Conservation (phyloP, 2,797 vertebrate genomes). For the Anas capensis region DNA sequence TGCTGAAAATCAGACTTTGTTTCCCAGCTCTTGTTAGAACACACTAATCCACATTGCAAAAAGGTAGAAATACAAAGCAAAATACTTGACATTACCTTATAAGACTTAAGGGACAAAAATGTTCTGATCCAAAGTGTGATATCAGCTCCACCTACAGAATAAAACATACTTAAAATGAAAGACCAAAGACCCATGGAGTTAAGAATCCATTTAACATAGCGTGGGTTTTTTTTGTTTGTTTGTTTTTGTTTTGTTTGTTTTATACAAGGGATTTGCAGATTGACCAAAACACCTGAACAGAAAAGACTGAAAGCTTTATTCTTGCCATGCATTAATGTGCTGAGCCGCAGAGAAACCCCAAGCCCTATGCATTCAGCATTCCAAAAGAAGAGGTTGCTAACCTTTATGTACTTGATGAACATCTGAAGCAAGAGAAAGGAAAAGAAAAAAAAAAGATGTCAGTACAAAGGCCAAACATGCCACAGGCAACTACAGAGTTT, state of each 20-base stretch:
- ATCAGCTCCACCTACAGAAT: slow-evolving; percentile 91
- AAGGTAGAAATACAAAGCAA: not conserved
- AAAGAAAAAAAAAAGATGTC: slow-evolving; percentile 84
- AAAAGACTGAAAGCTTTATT: slow-evolving; percentile 54
- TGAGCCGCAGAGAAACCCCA: slow-evolving; percentile 72
- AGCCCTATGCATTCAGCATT: slow-evolving; percentile 77
- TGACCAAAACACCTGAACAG: slow-evolving; percentile 54
- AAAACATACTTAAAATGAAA: slow-evolving; percentile 53
- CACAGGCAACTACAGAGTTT: slow-evolving; percentile 82
- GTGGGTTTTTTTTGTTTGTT: not conserved
- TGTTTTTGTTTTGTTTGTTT: too few species aligned
- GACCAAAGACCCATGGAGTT: not conserved
- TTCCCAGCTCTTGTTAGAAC: not conserved
- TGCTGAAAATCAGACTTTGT: not conserved
- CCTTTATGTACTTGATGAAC: slow-evolving; percentile 99
- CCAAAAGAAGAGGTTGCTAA: slow-evolving; percentile 90
- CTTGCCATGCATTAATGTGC: slow-evolving; percentile 82
- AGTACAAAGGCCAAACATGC: slow-evolving; percentile 88
- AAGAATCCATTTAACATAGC: not conserved
- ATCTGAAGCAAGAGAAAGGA: slow-evolving; percentile 94
- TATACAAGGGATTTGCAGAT: slow-evolving; percentile 35
- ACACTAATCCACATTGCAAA: not conserved
- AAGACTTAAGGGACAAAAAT: slow-evolving; percentile 97
- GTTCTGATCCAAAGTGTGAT: slow-evolving; percentile 97
- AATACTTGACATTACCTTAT: slow-evolving; percentile 89